These are phyloP conservation scores for Plecturocebus donacophilus DNA, from an alignment of 2,113 vertebrate species.

Conservation along the genomic window DNA sequence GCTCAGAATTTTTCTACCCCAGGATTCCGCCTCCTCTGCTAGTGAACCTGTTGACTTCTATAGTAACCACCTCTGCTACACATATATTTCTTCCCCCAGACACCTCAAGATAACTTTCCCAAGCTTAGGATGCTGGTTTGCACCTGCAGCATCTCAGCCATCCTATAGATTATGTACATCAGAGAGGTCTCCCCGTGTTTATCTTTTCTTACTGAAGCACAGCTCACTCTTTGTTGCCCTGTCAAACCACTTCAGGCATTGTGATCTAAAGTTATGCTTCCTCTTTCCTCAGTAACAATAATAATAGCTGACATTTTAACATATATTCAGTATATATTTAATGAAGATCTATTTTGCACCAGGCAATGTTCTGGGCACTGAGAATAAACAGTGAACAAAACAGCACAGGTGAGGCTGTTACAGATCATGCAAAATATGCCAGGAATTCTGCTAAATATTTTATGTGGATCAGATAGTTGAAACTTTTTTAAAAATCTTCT, in stretches of 20 bases:
- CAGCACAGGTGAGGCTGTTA: not conserved
- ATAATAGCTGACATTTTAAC: not conserved
- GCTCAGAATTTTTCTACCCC: not conserved
- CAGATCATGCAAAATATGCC: accelerated
- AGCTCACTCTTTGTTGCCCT: not conserved
- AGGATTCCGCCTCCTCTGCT: not conserved
- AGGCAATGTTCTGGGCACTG: not conserved
- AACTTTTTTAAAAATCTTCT: not conserved
- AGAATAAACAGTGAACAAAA: not conserved
- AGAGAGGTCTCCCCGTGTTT: not conserved
- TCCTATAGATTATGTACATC: no score
- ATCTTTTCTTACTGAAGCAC: not conserved
- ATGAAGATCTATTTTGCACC: not conserved
- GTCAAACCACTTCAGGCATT: not conserved
- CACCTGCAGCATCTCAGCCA: not conserved
- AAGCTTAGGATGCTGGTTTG: not conserved
- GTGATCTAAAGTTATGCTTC: not conserved
- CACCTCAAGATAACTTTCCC: not conserved
- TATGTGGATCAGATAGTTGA: not conserved
- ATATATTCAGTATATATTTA: not conserved
- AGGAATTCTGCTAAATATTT: not conserved
- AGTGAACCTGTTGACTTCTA: not conserved
- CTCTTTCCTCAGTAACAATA: not conserved
- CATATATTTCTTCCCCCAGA: not conserved
- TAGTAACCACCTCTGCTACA: not conserved